Base-by-base conservation (phyloP, 2,113 vertebrate genomes). In the Stigmatopora argus region DNA sequence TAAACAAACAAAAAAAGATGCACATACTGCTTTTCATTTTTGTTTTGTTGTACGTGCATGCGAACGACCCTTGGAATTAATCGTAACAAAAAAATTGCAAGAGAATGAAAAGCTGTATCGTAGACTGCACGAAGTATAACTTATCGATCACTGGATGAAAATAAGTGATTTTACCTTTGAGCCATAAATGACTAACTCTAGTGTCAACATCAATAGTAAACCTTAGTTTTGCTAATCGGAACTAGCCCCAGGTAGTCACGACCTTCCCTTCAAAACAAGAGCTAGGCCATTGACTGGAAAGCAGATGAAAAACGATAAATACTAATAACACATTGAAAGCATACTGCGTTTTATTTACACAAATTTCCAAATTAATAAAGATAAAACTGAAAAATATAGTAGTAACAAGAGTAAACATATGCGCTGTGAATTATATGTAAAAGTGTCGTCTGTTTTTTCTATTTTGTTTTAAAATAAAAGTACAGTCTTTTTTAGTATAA, bases 41-140 rank as follows among this genome's bases (percentile, higher is more conserved):
- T 85, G 75, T 86, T 85, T 70, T 70, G 56, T 14, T 70, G 17
- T 23, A 5, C 14, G 10, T 56, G 1, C 45, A 69, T 23, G 77
- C 67, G 78, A 78, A 75, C 62, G 31, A 62, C 75, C 75, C 60
- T 70, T 47, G 23, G 26, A 34, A 15, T 65, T 18, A 67, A 69
- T n/a, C 44, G 3, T 34, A 7, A 60, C 7, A 23, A 4, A 1
- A 1, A 17, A 60, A 55, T 41, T 0, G 60, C n/a, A 31, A 0
- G 45, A 52, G 35, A 18, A 18, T 3, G 0, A 4, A 17, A 65
- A 31, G 0, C 17, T 17, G 0, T 1, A 18, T 26, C 34, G 59
- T 1, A 64, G 7, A 4, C 0, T 21, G 4, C 6, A 1, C 10
- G 1, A 5, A 3, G 8, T 45, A 45, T 23, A 41, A 60, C 18